Evolutionary conservation across 2,888 invertebrate genomes (phyloP).

Genomic region (Diogma glabrata): DNA sequence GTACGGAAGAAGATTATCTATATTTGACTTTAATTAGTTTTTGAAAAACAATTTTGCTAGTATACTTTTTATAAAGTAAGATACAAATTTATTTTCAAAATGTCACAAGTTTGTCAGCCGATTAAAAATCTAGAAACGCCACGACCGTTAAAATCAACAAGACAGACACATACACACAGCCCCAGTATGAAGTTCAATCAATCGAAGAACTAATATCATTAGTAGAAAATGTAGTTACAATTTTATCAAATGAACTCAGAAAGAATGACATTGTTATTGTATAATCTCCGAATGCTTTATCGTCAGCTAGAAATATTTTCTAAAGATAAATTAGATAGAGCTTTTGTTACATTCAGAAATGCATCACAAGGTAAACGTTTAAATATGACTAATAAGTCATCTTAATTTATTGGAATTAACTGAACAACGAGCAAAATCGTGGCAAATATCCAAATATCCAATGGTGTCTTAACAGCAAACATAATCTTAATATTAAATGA

Average conservation of each 20-base stretch:
- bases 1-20: conserved; percentile 29
- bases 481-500: conserved; percentile 21
- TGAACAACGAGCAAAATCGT: conserved; percentile 82
- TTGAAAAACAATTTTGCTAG: neutral
- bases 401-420: conserved; percentile 83
- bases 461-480: conserved; percentile 47
- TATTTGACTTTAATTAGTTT: neutral
- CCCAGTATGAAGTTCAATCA: conserved; percentile 33
- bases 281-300: conserved; percentile 68
- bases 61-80: no score
- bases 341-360: conserved; percentile 78
- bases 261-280: conserved; percentile 65
- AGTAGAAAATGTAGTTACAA: conserved; percentile 68
- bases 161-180: conserved; percentile 42
- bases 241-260: conserved; percentile 63
- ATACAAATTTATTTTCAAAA: conserved; percentile 15
- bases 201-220: conserved; percentile 70
- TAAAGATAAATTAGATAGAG: conserved; percentile 74
- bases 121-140: conserved; percentile 65
- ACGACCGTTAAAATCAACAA: conserved; percentile 55
- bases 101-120: conserved; percentile 52
- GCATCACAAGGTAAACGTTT: conserved; percentile 79
- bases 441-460: conserved; percentile 79
- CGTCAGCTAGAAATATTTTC: conserved; percentile 70
- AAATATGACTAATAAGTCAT: conserved; percentile 73